A percentile compares a stretch with the other conserved stretches of the same genome.
phyloP scores from a whole-genome alignment of 2,888 invertebrate genomes.

The Panorpa germanica region DNA sequence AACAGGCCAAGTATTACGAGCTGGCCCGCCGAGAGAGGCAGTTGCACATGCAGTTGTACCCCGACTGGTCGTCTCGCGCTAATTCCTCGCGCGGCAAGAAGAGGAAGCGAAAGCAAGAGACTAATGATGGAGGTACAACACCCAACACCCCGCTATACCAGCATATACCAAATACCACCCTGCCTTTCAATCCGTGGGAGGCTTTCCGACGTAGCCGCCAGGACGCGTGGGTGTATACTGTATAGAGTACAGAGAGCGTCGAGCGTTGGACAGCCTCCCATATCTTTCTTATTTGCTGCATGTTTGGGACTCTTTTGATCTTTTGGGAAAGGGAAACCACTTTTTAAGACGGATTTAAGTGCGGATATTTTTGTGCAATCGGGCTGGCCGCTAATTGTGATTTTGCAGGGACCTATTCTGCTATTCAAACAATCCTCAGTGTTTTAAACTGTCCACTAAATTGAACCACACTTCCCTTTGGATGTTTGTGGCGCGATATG shows the following conservation, averaged over 20 bases:
- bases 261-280: too few species aligned
- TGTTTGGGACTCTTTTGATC: too few species aligned
- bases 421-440: too few species aligned
- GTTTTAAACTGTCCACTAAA: too few species aligned
- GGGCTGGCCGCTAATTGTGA: too few species aligned
- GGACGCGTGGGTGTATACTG: slow-evolving; percentile 6
- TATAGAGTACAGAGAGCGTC: slow-evolving; percentile 17
- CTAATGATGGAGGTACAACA: slow-evolving; percentile 80
- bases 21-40: slow-evolving; percentile 96
- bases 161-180: slow-evolving; percentile 10
- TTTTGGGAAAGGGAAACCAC: too few species aligned
- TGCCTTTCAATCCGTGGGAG: slow-evolving; percentile 12
- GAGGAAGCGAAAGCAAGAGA: slow-evolving; percentile 98
- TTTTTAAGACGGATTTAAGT: too few species aligned
- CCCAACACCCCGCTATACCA: background rate
- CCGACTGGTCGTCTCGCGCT: slow-evolving; percentile 98
- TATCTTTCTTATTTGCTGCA: too few species aligned
- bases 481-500: too few species aligned
- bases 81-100: slow-evolving; percentile 99
- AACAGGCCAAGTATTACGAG: slow-evolving; percentile 99
- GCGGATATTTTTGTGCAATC: too few species aligned
- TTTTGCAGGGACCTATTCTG: too few species aligned
- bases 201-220: slow-evolving; percentile 4
- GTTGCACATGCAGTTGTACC: slow-evolving; percentile 98
- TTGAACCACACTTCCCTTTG: too few species aligned